Evolutionary conservation across 1,140 invertebrate species (phyloP).

Genomic region (Megathymus violae): DNA sequence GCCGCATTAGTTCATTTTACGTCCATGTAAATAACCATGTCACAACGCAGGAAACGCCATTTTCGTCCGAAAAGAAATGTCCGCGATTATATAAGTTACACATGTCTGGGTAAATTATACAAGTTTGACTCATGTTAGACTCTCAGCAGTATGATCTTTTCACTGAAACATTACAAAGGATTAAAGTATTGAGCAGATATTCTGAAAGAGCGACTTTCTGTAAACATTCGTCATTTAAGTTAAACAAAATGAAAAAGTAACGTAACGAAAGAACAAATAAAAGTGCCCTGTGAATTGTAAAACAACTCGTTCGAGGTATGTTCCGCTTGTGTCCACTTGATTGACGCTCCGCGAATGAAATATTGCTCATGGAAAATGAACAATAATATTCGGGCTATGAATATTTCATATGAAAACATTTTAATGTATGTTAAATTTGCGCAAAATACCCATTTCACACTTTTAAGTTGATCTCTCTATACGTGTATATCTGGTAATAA

Average conservation of each 20-base stretch:
- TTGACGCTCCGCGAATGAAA: conserved; percentile 8
- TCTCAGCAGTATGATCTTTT: too few species aligned
- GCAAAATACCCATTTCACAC: neutral
- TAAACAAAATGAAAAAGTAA: neutral
- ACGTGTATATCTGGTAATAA: neutral
- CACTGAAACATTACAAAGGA: neutral
- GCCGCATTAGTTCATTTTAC: too few species aligned
- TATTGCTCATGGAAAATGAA: conserved; percentile 18
- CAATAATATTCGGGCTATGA: conserved; percentile 20
- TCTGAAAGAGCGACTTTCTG: neutral
- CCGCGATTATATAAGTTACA: too few species aligned
- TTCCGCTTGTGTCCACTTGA: conserved; percentile 25
- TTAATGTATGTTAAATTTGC: neutral
- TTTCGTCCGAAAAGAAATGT: too few species aligned
- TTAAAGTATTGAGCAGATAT: neutral
- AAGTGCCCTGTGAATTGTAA: conserved; percentile 15
- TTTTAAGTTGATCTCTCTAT: neutral
- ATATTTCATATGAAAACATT: conserved; percentile 14
- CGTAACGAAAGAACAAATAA: conserved; percentile 3
- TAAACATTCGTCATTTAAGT: neutral
- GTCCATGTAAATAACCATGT: too few species aligned
- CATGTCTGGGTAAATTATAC: too few species aligned
- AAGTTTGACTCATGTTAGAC: too few species aligned
- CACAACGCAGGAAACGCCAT: too few species aligned
- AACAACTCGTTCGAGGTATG: conserved; percentile 7